Conservation (phyloP, 2,113 vertebrate genomes). For the Heterocephalus glaber region DNA sequence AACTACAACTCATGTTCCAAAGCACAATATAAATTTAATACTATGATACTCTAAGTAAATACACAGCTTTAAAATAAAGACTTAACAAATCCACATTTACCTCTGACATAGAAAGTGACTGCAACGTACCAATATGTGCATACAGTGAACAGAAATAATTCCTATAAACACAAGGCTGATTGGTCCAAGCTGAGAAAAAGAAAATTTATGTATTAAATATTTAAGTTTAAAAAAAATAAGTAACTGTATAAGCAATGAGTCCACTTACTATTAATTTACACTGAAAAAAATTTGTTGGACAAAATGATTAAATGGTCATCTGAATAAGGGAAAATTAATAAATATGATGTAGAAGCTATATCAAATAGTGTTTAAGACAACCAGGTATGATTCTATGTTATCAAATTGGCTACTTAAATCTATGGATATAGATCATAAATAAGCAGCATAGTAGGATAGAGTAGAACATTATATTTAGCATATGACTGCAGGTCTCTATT, state of each 20-base stretch:
- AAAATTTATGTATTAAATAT: neutral
- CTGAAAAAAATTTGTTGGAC: conserved; percentile 9
- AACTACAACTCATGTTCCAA: neutral
- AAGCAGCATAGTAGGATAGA: neutral
- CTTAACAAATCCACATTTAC: conserved; percentile 85
- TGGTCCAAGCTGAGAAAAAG: conserved; percentile 87
- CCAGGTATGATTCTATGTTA: neutral
- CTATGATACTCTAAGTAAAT: conserved; percentile 22
- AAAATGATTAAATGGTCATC: conserved; percentile 14
- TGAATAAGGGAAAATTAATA: conserved; percentile 12
- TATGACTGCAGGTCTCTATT: neutral
- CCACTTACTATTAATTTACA: neutral
- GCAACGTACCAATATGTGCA: conserved; percentile 94
- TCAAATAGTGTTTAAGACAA: conserved; percentile 18
- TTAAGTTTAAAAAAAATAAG: neutral
- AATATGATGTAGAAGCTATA: neutral
- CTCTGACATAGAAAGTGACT: conserved; percentile 91
- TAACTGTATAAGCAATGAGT: conserved; percentile 19
- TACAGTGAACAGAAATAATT: conserved; percentile 91
- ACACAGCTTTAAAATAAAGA: conserved; percentile 61
- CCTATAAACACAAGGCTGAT: conserved; percentile 92
- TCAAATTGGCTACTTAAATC: neutral
- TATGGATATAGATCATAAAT: neutral
- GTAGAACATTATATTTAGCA: neutral
- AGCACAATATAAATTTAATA: conserved; percentile 36